Percentiles rank a stretch among this genome's conserved stretches.
These are phyloP conservation scores for Caenorhabditis remanei DNA, from an alignment of 1,140 invertebrate genomes.

Conservation along the genomic window DNA sequence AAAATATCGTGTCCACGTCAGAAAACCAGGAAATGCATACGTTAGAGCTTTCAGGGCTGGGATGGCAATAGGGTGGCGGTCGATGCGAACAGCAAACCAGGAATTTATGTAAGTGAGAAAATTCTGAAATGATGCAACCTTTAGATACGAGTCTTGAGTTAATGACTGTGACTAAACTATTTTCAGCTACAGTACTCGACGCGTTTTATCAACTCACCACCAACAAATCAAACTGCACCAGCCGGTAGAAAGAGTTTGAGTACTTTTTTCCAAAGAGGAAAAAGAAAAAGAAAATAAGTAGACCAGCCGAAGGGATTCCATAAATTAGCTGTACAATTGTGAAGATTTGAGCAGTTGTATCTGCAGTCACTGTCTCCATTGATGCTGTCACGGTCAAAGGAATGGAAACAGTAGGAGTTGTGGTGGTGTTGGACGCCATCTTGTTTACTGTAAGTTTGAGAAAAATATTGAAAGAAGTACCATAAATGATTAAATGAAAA, in stretches of 20 bases:
- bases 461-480: too few species aligned
- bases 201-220: background rate
- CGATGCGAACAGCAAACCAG: slow-evolving; percentile 7
- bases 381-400: background rate
- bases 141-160: background rate
- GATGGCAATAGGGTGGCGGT: background rate
- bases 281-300: background rate
- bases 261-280: background rate
- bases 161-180: background rate
- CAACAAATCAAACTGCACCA: slow-evolving; percentile 8
- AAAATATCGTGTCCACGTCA: slow-evolving; percentile 7
- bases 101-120: background rate
- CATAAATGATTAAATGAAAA: too few species aligned
- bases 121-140: background rate
- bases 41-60: background rate
- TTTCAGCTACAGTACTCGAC: background rate
- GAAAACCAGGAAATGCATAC: background rate
- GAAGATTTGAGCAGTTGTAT: background rate
- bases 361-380: background rate
- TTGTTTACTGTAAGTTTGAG: background rate
- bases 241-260: slow-evolving; percentile 2
- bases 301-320: background rate
- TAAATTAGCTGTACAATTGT: background rate
- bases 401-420: background rate
- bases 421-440: background rate